Base-by-base conservation (phyloP, 1,140 invertebrate species). In the Macrostomum lignano region DNA sequence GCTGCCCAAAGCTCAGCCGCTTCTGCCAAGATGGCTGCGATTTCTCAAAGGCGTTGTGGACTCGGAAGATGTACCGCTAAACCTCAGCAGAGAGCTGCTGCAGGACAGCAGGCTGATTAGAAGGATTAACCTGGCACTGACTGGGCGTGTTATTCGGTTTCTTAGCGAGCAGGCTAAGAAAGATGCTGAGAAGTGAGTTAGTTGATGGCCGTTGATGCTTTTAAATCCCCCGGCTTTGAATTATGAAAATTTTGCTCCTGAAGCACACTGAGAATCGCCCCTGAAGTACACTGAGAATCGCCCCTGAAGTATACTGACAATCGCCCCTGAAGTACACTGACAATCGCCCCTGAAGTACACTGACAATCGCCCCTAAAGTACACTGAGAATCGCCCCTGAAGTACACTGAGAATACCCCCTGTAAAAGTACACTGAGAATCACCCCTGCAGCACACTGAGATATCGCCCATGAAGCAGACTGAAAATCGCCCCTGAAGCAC, bases 41-140 rank as follows among this genome's bases (percentile, higher is more conserved):
- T 93, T 91, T 57, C 58, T 88, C 1, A 86, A 77, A 71, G 75
- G 73, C 72, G 81, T 93, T 17, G 77, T 93, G 6, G 84, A 93
- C 60, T 86, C 77, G 4, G 84, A 93, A 64, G 84, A 94, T 49
- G 91, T 94, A 63, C 86, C 84, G 7, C 61, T 94, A 13, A 93
- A 94, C 67, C 63, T 94, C 25, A 88, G 79, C 46, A 63, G 86
- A 49, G 86, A 94, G 57, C 60, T 94, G 24, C 60, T 94, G 10
- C 86, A 94, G 58, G 84, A 91, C 46, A 81, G 75, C 51, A 65
- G 68, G 17, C 62, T 93, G 2, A 86, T 94, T 36, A 66, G 67
- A 73, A 64, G 62, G 31, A 11, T 24, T 25, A 36, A 21, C 19
- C 20, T 7, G 35, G 76, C 88, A 20, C 56, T 94, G 9, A 79